Evolutionary conservation across 2,797 vertebrate genomes (phyloP).

Genomic region (Pipistrellus pipistrellus): DNA sequence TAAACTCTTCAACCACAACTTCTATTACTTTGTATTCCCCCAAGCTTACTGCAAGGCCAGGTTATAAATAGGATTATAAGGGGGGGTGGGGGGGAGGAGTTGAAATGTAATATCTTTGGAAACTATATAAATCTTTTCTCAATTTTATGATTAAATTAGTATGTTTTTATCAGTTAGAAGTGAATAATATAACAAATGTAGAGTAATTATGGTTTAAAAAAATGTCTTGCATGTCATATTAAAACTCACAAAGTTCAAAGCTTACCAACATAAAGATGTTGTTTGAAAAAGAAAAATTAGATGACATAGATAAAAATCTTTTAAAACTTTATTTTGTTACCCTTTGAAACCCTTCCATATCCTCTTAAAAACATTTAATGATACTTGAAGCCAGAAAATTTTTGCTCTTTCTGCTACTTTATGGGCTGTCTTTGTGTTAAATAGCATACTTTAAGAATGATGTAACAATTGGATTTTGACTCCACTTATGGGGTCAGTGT

Average conservation of each 20-base stretch:
- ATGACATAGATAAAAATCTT: slow-evolving; percentile 66
- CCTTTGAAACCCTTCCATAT: slow-evolving; percentile 55
- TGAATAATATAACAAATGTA: neutral
- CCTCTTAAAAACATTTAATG: slow-evolving; percentile 56
- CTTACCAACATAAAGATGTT: slow-evolving; percentile 51
- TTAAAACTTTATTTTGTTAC: slow-evolving; percentile 60
- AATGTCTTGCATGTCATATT: neutral
- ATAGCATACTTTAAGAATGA: slow-evolving; percentile 74
- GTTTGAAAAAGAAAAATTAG: slow-evolving; percentile 57
- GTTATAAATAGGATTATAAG: neutral
- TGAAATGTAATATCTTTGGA: slow-evolving; percentile 52
- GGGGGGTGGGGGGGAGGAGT: neutral
- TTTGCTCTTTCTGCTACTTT: slow-evolving; percentile 36
- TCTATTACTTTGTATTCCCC: neutral
- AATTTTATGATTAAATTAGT: slow-evolving; percentile 16
- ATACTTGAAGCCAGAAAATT: slow-evolving; percentile 22
- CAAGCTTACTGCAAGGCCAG: neutral
- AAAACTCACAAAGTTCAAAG: slow-evolving; percentile 54
- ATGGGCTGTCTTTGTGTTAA: slow-evolving; percentile 51
- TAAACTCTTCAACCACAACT: neutral
- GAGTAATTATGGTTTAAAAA: slow-evolving; percentile 38
- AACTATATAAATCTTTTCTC: slow-evolving; percentile 17
- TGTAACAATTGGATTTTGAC: slow-evolving; percentile 74
- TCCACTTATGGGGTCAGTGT: slow-evolving; percentile 73
- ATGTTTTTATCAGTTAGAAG: slow-evolving; percentile 41